Evolutionary conservation across 2,888 invertebrate genomes (phyloP), one percentile per base, ranked within the genome.

Genomic region (Bedellia somnulentella): DNA sequence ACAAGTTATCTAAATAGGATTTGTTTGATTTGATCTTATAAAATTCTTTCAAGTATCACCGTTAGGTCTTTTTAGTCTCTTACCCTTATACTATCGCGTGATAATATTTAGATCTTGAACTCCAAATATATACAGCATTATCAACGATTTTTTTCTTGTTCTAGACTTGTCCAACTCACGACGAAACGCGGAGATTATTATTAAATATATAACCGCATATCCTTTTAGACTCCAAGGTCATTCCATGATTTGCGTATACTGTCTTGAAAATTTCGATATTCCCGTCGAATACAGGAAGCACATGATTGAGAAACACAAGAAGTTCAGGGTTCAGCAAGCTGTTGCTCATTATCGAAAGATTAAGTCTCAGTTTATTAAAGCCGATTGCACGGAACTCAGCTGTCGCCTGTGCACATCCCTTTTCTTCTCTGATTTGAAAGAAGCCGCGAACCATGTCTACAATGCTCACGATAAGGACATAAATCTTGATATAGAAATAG

Each of bases 201-300:
- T 73, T 53, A 43, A 55, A 51, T 60, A 59, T 46, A 53, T 68
- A 9, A 68, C 70, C 23, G 52, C 56, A 26, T 64, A 62, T 43
- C 73, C 73, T 37, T 73, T 73, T 56, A 55, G 71, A 41, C 49
- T 63, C 32, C 52, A 49, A 31, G 57, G 57, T 5, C 58, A 56
- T 35, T 41, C 36, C 9, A 45, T 70, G 41, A 48, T 60, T 33
- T 73, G 73, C 42, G 68, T 70, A 37, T 71, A 63, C 51, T 73
- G 73, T 51, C 52, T 57, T 36, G 70, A 70, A 17, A 54, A 13
- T 16, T 62, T 50, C 34, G 49, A 51, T 12, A 58, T 63, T n/a
- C 67, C 70, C 0, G 43, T 42, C 5, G 42, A 44, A 8, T 70
- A 56, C 40, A 56, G 70, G 29, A 36, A 36, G 4, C 73, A 73